Evolutionary conservation across 2,888 invertebrate species (phyloP), one percentile per base, ranked within the genome.

Genomic region (Strigamia transsilvanica): DNA sequence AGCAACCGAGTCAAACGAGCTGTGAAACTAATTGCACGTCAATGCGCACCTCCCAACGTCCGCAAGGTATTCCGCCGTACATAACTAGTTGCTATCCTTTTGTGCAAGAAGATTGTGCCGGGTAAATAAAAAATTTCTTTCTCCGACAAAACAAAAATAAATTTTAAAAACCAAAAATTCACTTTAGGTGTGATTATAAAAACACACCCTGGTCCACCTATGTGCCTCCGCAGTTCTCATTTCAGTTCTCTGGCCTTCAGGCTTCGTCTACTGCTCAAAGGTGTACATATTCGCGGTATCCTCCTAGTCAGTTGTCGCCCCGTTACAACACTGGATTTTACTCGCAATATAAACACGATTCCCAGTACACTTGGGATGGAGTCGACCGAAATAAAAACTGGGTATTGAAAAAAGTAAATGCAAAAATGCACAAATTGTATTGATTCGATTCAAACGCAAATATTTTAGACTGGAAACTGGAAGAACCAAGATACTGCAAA

Each of bases 1-100:
- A 81, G 10, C 56, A 81, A 21, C 56, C 7, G 13, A 32, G 21
- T 46, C 32, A 18, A 32, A 23, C 80, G 21, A 46, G 42, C 13
- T 46, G 46, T 21, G 80, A 46, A 23, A 27, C 7, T 80, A 13
- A 7, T 46, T 42, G 32, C 51, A 46, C 51, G 23, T 7, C 46
- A 23, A 4, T 46, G 7, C 46, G 46, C 13, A 10, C 80, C 15
- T 27, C 18, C 23, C 80, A 42, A 32, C 21, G 27, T n/a, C 18
- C 27, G 5, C 81, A 32, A 41, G 66, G 34, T 81, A 66, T 81
- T 32, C 81, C 81, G 34, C 41, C 81, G 13, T 81, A 81, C 23
- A 81, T 81, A 32, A 81, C 81, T 6, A 81, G 56, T 34, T 81
- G 81, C 18, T 81, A 81, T 34, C 81, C 81, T 10, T 81, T 81